Evolutionary conservation across 2,888 invertebrate genomes (phyloP).

Genomic region (Drosophila peninsularis): DNA sequence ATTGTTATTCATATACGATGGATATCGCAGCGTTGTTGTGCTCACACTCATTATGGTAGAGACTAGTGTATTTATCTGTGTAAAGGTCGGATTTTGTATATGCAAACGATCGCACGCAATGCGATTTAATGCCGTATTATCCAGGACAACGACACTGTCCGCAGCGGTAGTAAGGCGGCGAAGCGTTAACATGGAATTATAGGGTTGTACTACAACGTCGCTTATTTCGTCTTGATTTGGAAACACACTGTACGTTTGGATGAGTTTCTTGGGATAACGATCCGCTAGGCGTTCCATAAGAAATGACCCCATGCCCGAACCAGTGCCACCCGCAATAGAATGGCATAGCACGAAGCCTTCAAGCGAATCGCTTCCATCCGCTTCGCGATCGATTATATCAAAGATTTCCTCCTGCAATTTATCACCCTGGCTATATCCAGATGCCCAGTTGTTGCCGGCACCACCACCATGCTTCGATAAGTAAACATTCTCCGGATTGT

Average conservation of each 20-base stretch:
- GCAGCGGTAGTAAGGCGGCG: constrained; percentile 97
- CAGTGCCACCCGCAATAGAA: constrained; percentile 99
- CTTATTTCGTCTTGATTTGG: constrained; percentile 98
- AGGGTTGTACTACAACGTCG: constrained; percentile 98
- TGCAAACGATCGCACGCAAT: constrained; percentile 97
- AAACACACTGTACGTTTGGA: constrained; percentile 99
- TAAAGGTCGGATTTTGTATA: constrained; percentile 97
- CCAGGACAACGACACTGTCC: constrained; percentile 98
- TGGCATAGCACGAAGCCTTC: constrained; percentile 99
- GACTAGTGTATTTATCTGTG: constrained; percentile 98
- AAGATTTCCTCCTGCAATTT: constrained; percentile 97
- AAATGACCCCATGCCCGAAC: constrained; percentile 99
- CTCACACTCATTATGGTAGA: constrained; percentile 99
- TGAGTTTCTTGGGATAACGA: constrained; percentile 98
- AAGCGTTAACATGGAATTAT: constrained; percentile 97
- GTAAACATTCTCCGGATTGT: constrained; percentile 99
- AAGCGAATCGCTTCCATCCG: constrained; percentile 98
- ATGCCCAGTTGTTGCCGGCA: constrained; percentile 99
- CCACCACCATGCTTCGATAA: constrained; percentile 99
- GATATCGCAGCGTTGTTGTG: constrained; percentile 95
- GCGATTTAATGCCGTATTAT: constrained; percentile 98
- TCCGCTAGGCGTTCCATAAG: constrained; percentile 95
- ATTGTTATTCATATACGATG: constrained; percentile 99
- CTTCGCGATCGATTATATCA: constrained; percentile 99
- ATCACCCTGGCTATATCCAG: constrained; percentile 97